Evolutionary conservation across 2,888 invertebrate genomes (phyloP).

Genomic region (Elysia crispata): DNA sequence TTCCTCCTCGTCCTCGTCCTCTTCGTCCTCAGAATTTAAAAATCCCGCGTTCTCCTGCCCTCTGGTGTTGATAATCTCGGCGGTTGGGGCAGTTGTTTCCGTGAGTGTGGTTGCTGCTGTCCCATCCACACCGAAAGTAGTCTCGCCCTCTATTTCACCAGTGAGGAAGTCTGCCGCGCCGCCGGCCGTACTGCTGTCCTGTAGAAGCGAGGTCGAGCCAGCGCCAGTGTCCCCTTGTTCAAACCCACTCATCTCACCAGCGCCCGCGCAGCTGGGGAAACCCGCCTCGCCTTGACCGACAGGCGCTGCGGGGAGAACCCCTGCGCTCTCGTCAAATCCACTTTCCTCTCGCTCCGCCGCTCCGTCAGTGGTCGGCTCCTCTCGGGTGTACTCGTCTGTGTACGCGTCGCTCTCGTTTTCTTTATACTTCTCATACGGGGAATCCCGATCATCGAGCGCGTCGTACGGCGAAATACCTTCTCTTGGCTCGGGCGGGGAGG

Average conservation of each 20-base stretch:
- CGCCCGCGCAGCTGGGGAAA: background rate
- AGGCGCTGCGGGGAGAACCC: too few species aligned
- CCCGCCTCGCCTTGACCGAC: slow-evolving; percentile 22
- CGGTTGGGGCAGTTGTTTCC: slow-evolving; percentile 25
- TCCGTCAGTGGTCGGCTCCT: too few species aligned
- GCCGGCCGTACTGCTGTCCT: background rate
- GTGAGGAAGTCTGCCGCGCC: slow-evolving; percentile 34
- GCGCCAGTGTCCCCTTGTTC: background rate
- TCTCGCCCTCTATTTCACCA: slow-evolving; percentile 44
- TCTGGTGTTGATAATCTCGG: slow-evolving; percentile 22
- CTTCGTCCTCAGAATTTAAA: slow-evolving; percentile 43
- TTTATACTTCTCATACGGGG: slow-evolving; percentile 3
- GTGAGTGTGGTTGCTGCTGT: slow-evolving; percentile 32
- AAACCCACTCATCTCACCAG: background rate
- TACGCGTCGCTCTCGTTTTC: too few species aligned
- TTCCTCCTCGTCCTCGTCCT: slow-evolving; percentile 43
- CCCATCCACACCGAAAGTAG: slow-evolving; percentile 43
- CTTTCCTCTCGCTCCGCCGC: too few species aligned
- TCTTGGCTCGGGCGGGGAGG: slow-evolving; percentile 42
- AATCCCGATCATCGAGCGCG: slow-evolving; percentile 3
- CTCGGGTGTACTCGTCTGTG: too few species aligned
- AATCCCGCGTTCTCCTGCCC: slow-evolving; percentile 28
- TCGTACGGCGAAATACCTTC: background rate
- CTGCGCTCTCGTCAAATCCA: too few species aligned
- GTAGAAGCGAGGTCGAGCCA: background rate